phyloP scores from a whole-genome alignment of 2,888 invertebrate species.

The Uloborus plumipes region DNA sequence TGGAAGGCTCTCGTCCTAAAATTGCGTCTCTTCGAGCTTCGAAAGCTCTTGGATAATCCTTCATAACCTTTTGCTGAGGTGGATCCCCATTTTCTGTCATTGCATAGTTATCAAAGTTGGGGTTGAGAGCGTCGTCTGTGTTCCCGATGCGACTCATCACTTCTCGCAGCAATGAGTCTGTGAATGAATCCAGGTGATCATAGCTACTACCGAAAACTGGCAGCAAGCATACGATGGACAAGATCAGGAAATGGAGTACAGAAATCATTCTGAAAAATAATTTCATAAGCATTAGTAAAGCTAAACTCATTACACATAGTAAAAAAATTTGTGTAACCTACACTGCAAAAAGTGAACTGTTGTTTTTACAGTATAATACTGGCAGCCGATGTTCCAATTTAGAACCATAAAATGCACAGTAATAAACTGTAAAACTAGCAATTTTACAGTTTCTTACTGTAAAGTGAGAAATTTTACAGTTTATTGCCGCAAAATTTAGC shows the following conservation, averaged over 20 bases:
- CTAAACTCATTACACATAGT: neutral
- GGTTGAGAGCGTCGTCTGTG: conserved; percentile 79
- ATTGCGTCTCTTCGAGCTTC: conserved; percentile 54
- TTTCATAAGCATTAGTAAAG: neutral
- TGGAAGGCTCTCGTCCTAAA: conserved; percentile 65
- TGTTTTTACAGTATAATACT: too few relatives aligned
- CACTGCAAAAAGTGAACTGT: too few relatives aligned
- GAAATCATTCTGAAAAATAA: neutral
- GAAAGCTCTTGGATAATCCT: conserved; percentile 30
- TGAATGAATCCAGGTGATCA: conserved; percentile 71
- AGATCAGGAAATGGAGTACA: too few relatives aligned
- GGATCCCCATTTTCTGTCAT: conserved; percentile 69
- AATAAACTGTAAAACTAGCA: too few relatives aligned
- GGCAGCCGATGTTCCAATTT: too few relatives aligned
- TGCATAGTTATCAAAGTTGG: conserved; percentile 77
- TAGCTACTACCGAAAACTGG: conserved; percentile 28
- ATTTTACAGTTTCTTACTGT: too few relatives aligned
- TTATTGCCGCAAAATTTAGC: too few relatives aligned
- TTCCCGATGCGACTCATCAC: conserved; percentile 84
- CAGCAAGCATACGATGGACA: neutral
- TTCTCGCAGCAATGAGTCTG: conserved; percentile 82
- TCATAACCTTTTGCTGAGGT: conserved; percentile 50
- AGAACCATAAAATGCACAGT: too few relatives aligned
- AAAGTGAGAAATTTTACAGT: too few relatives aligned
- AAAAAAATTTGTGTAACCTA: too few relatives aligned